Percentiles rank a stretch among this genome's conserved stretches.
Evolutionary conservation across 2,888 invertebrate species (phyloP).

Genomic region (Trilocha varians): DNA sequence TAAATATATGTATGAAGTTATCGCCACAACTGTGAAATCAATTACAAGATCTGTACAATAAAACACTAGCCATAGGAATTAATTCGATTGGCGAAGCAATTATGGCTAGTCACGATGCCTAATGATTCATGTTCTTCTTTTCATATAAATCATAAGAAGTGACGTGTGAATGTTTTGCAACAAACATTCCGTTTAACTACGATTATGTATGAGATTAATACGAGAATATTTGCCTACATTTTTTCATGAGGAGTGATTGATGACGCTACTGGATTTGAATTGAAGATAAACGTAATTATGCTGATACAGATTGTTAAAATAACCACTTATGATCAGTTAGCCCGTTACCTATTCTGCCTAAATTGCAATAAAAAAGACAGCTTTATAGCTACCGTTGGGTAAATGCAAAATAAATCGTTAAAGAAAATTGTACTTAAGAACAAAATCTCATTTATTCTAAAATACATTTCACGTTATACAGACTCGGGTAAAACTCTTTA

Average conservation of each 20-base stretch:
- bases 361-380: no score
- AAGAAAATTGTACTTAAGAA: slow-evolving; percentile 6
- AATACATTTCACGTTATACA: slow-evolving; percentile 2
- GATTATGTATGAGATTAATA: no score
- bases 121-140: slow-evolving; percentile 58
- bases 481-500: slow-evolving; percentile 28
- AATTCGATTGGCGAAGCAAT: slow-evolving; percentile 69
- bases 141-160: slow-evolving; percentile 46
- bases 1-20: slow-evolving; percentile 27
- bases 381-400: no score
- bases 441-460: neutral
- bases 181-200: no score
- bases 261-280: no score
- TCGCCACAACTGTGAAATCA: slow-evolving; percentile 51
- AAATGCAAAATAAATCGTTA: no score
- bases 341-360: no score
- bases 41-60: slow-evolving; percentile 64
- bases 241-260: no score
- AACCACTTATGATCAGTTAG: no score
- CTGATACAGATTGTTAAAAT: no score
- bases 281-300: no score
- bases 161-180: slow-evolving; percentile 48
- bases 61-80: slow-evolving; percentile 58
- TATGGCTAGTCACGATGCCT: slow-evolving; percentile 63
- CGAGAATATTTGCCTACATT: no score